phyloP scores from a whole-genome alignment of 2,113 vertebrate species.

The Lamprotornis superbus region DNA sequence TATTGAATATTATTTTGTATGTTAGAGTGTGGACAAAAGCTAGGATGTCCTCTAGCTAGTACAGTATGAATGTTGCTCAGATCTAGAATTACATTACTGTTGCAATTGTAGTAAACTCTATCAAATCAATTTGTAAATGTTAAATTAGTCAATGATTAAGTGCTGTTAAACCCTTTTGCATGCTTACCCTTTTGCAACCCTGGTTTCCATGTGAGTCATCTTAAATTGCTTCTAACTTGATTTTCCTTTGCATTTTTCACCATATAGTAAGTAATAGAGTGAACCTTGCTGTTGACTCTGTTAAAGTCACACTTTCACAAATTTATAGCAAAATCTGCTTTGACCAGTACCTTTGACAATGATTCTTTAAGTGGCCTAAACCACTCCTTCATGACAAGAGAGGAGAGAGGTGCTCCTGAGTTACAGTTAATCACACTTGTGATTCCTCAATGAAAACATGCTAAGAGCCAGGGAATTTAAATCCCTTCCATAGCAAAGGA shows the following conservation, averaged over 20 bases:
- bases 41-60: background rate
- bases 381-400: background rate
- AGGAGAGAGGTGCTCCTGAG: background rate
- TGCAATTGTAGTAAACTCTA: background rate
- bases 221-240: background rate
- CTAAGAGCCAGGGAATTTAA: background rate
- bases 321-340: background rate
- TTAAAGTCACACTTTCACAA: background rate
- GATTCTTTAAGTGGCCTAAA: background rate
- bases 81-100: background rate
- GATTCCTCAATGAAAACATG: background rate
- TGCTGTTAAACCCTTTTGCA: background rate
- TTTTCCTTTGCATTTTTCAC: background rate
- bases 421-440: background rate
- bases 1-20: background rate
- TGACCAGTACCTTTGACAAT: background rate
- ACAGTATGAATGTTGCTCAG: background rate
- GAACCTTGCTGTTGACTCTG: background rate
- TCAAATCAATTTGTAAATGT: background rate
- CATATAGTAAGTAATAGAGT: background rate
- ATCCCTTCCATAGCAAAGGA: background rate
- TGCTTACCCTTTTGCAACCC: background rate
- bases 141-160: background rate
- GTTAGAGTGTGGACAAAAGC: background rate
- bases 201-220: background rate